Conservation (phyloP, 2,113 vertebrate genomes). For the Pygathrix nemaeus region DNA sequence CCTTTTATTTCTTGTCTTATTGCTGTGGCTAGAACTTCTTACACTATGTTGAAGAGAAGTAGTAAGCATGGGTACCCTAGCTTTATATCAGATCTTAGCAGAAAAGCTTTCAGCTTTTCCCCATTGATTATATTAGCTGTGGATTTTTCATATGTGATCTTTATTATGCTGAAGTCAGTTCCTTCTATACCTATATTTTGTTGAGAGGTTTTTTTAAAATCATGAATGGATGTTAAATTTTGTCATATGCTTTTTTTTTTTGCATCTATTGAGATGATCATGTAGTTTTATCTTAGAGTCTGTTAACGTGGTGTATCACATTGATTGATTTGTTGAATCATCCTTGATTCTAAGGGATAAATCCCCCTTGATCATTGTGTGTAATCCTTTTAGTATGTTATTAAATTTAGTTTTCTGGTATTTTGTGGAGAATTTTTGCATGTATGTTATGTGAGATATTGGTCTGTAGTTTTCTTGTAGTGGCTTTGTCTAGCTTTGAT, state of each 20-base stretch:
- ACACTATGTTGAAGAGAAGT: neutral
- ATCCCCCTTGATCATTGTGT: neutral
- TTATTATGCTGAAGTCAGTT: neutral
- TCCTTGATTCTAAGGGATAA: neutral
- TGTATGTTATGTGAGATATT: neutral
- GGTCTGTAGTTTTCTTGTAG: neutral
- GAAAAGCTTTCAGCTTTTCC: neutral
- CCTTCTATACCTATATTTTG: neutral
- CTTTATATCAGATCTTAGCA: neutral
- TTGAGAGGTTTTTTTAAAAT: neutral
- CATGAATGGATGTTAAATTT: neutral
- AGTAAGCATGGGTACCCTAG: neutral
- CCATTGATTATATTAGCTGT: neutral
- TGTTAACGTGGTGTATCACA: neutral
- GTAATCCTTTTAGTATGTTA: neutral
- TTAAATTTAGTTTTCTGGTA: neutral
- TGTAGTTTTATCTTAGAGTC: neutral
- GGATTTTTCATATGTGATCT: neutral
- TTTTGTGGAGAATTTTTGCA: neutral
- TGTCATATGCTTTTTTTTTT: neutral
- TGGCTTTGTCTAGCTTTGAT: neutral
- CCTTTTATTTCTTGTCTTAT: neutral
- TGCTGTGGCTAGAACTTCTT: neutral
- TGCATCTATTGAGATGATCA: neutral
- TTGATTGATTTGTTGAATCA: neutral